Base-by-base conservation (phyloP, 2,113 vertebrate species). In the Tricholaema leucomelas region DNA sequence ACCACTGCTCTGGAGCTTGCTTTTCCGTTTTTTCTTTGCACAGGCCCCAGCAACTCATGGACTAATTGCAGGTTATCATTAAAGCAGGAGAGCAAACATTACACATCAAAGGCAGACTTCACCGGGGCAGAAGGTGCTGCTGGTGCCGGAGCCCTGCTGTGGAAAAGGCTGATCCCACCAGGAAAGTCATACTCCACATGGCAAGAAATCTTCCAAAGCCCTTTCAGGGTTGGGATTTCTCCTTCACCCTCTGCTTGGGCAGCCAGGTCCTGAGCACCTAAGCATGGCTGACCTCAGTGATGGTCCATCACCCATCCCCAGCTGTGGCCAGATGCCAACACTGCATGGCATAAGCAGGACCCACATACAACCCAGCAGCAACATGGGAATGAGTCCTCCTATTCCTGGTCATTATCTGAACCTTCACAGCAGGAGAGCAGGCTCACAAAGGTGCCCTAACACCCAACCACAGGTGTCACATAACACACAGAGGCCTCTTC, bases 351-450 rank as follows among this genome's bases (percentile, higher is more conserved):
- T 23, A 60, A 12, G 7, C 25, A 5, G 27, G 48, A 44, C 27
- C 36, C 71, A 5, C 46, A 9, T 8, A 1, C 0, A 0, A 33
- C 59, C 28, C 72, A 8, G 40, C 50, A 21, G n/a, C 0, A 0
- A 4, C 30, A 9, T 3, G 9, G 12, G 54, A 12, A n/a, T 36
- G 20, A 38, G 33, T 15, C 19, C 54, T 69, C 42, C 78, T n/a
- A 3, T 20, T 38, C 21, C 33, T 1, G 3, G 81, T 7, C 42
- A 36, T n/a, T 5, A 13, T 2, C 33, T 0, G 1, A 9, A 20
- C 25, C 25, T 15, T 21, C 64, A 36, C 7, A 0, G 0, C 35
- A 27, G 1, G 16, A 33, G 23, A 7, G 4, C 8, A 48, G 18
- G 40, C 46, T 48, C 46, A 48, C 46, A 48, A 48, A 10, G 40